phyloP scores from a whole-genome alignment of 2,113 vertebrate species.

The Nothoprocta perdicaria region DNA sequence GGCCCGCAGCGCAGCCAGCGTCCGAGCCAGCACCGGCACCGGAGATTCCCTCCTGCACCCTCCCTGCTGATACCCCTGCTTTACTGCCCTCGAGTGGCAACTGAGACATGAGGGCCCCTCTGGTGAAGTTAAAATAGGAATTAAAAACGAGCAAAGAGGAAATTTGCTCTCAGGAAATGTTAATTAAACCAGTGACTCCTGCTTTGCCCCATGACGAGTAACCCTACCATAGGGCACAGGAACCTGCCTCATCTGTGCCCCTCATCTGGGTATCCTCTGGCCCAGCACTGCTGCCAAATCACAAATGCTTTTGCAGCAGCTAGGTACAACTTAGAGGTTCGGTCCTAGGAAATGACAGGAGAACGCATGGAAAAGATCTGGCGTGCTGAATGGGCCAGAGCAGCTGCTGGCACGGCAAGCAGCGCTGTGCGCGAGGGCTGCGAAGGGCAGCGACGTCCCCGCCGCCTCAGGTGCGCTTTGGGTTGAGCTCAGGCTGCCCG shows the following conservation, averaged over 20 bases:
- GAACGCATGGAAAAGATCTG: background rate
- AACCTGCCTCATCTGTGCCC: background rate
- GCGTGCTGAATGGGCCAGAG: background rate
- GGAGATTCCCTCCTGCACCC: slow-evolving; percentile 8
- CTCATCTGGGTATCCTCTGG: background rate
- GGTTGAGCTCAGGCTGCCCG: background rate
- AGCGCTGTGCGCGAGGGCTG: background rate
- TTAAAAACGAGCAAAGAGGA: slow-evolving; percentile 15
- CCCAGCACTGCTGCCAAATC: background rate
- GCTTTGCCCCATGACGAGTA: background rate
- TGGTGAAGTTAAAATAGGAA: slow-evolving; percentile 17
- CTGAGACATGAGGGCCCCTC: background rate
- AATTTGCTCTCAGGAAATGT: slow-evolving; percentile 18
- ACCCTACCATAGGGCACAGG: background rate
- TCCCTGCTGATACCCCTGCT: background rate
- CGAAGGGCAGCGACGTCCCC: background rate
- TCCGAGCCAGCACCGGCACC: background rate
- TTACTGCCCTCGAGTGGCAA: slow-evolving; percentile 13
- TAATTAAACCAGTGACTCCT: slow-evolving; percentile 22
- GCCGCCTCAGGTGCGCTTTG: background rate
- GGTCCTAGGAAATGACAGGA: background rate
- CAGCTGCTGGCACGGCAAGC: background rate
- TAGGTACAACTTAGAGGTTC: background rate
- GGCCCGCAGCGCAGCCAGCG: background rate
- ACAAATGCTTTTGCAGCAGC: fast-evolving